Percentiles rank a stretch among this genome's conserved stretches.
Evolutionary conservation across 2,888 invertebrate species (phyloP).

Genomic region (Napeogenes sylphis): DNA sequence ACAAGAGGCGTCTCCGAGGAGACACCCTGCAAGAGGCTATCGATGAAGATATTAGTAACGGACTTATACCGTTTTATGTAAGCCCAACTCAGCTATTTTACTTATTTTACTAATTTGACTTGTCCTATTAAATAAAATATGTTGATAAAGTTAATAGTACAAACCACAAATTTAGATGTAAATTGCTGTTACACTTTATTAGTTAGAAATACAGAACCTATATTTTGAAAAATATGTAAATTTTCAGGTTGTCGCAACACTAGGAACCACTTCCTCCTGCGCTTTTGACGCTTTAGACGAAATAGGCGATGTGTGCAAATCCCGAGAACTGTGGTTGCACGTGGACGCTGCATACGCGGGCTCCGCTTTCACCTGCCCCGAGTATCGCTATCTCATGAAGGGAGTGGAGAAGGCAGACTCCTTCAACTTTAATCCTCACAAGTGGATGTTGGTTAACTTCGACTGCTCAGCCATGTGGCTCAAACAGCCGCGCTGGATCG

Average conservation of each 20-base stretch:
- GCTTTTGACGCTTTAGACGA: constrained; percentile 94
- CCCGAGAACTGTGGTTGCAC: constrained; percentile 92
- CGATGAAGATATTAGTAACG: constrained; percentile 89
- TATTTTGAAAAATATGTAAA: no score
- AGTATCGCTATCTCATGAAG: constrained; percentile 93
- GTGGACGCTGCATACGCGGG: constrained; percentile 98
- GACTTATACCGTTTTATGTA: constrained; percentile 97
- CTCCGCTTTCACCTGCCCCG: constrained; percentile 97
- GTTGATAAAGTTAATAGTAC: no score
- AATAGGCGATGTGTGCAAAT: constrained; percentile 91
- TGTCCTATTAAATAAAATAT: no score
- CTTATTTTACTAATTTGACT: no score
- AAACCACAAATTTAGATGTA: no score
- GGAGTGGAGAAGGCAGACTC: constrained; percentile 94
- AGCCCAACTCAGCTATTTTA: constrained; percentile 50
- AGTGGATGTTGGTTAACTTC: constrained; percentile 99
- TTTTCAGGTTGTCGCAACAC: constrained; percentile 86
- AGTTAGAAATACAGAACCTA: no score
- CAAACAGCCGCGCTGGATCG: constrained; percentile 91
- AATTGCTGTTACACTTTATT: no score
- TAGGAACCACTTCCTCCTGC: constrained; percentile 97
- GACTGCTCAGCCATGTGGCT: constrained; percentile 99
- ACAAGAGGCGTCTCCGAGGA: constrained; percentile 84
- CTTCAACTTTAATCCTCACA: constrained; percentile 99
- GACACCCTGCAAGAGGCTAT: constrained; percentile 87